Percentiles rank a stretch among this genome's conserved stretches.
phyloP scores from a whole-genome alignment of 92 coral and sea anemone species.

The Montipora capitata region DNA sequence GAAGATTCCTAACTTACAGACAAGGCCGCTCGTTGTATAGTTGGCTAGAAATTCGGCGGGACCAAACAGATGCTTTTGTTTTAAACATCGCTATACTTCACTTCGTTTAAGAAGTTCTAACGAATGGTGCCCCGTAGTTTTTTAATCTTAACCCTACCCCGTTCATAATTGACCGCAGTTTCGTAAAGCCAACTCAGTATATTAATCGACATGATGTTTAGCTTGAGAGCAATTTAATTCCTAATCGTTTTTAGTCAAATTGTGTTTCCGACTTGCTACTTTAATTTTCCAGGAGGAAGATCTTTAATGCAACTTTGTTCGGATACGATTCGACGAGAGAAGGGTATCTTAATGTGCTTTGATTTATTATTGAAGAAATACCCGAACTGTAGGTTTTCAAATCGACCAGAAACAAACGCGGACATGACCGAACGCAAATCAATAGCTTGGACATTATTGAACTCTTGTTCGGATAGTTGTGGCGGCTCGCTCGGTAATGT shows the following conservation, averaged over 20 bases:
- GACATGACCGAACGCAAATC: background rate
- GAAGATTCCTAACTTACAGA: background rate
- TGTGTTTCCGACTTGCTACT: background rate
- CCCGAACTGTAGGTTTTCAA: slow-evolving; percentile 6
- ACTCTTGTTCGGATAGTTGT: background rate
- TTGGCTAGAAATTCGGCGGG: background rate
- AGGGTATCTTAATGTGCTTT: background rate
- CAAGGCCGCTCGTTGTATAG: background rate
- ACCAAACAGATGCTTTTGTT: slow-evolving; percentile 35
- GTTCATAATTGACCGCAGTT: slow-evolving; percentile 51
- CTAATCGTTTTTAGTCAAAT: background rate
- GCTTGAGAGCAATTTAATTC: background rate
- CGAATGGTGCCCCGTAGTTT: slow-evolving; percentile 36
- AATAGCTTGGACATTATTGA: slow-evolving; percentile 1
- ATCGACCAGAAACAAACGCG: background rate
- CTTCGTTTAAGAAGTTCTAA: slow-evolving; percentile 17
- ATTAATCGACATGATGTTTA: background rate
- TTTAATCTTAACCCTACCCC: slow-evolving; percentile 35
- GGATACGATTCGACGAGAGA: background rate
- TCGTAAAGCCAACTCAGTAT: background rate
- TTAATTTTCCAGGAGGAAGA: background rate
- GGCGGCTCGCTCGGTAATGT: background rate
- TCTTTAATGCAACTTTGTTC: background rate
- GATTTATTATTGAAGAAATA: background rate
- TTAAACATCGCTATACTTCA: slow-evolving; percentile 13